Evolutionary conservation across 2,113 vertebrate genomes (phyloP).

Genomic region (Nestor notabilis): DNA sequence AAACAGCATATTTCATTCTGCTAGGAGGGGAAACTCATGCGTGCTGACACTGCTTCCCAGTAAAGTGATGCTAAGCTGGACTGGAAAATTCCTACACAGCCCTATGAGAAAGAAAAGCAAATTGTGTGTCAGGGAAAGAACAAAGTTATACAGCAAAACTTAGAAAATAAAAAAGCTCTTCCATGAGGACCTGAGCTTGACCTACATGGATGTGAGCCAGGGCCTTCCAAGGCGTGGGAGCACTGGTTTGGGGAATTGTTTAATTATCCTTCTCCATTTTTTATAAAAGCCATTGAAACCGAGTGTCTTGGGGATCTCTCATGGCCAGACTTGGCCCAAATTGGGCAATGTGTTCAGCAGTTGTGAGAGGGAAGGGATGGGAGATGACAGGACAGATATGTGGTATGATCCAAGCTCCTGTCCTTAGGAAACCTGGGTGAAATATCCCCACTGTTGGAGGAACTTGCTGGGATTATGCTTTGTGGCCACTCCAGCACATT

Average conservation of each 20-base stretch:
- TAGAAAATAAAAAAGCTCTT: background rate
- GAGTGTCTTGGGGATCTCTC: background rate
- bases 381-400: accelerated
- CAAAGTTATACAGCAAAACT: background rate
- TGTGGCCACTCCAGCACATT: background rate
- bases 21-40: background rate
- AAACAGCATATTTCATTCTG: background rate
- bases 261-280: background rate
- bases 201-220: accelerated
- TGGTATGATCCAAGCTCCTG: accelerated
- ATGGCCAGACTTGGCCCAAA: background rate
- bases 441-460: background rate
- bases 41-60: background rate
- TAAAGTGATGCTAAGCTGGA: background rate
- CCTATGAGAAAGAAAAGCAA: background rate
- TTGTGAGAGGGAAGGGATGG: background rate
- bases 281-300: background rate
- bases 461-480: background rate
- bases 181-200: background rate
- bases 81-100: background rate
- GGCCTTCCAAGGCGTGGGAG: accelerated
- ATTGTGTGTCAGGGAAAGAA: background rate
- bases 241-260: background rate
- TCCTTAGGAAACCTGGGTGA: background rate
- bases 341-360: accelerated